These are phyloP conservation scores for Andrena minutula DNA, from an alignment of 2,888 invertebrate genomes.

Conservation along the genomic window DNA sequence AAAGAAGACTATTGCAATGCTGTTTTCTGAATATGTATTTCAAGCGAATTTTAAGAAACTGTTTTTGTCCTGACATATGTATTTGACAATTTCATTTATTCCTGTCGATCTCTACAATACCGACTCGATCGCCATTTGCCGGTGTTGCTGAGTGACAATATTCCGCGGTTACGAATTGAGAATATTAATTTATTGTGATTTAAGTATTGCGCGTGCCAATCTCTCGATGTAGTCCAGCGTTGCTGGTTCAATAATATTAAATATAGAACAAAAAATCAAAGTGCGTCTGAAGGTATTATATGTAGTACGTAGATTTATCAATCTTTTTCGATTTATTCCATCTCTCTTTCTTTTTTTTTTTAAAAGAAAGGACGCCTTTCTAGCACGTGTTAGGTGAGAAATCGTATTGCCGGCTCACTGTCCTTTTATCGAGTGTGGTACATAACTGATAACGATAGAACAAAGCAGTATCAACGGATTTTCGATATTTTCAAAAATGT, in stretches of 20 bases:
- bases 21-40: background rate
- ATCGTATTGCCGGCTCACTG: no score
- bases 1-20: background rate
- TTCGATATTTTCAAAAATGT: no score
- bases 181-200: constrained; percentile 27
- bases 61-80: background rate
- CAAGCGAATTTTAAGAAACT: background rate
- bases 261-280: background rate
- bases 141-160: constrained; percentile 32
- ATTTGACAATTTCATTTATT: background rate
- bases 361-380: background rate
- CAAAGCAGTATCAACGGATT: no score
- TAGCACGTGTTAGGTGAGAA: background rate
- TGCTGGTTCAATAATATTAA: background rate
- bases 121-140: constrained; percentile 55
- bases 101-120: constrained; percentile 19
- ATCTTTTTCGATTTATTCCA: background rate
- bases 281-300: background rate
- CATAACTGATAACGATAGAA: no score
- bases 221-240: background rate
- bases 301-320: background rate
- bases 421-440: no score
- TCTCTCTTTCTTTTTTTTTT: background rate
- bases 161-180: constrained; percentile 18
- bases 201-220: background rate